phyloP scores from a whole-genome alignment of 2,113 vertebrate genomes.

The Bufo gargarizans region DNA sequence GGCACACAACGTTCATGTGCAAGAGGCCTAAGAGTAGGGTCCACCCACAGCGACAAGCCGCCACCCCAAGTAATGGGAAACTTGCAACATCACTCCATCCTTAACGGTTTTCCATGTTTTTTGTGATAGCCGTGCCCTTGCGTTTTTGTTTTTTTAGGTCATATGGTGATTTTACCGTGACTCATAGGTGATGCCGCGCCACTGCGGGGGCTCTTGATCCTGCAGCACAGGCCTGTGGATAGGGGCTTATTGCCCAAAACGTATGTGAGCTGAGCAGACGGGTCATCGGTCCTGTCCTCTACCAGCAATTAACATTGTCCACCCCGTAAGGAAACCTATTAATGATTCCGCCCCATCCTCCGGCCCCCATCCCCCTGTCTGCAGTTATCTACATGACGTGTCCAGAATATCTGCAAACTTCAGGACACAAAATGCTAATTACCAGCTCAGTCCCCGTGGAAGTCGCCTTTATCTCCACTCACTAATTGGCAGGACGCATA shows the following conservation, averaged over 20 bases:
- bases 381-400: constrained; percentile 14
- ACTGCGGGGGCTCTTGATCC: background rate
- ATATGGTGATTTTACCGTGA: no score
- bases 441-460: constrained; percentile 3
- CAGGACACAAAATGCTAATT: constrained; percentile 44
- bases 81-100: no score
- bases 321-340: background rate
- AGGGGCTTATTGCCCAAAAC: background rate
- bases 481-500: constrained; percentile 28
- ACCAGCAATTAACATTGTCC: constrained; percentile 5
- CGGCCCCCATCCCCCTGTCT: background rate
- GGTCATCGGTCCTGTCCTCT: constrained; percentile 27
- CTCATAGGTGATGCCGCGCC: no score
- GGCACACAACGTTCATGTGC: no score
- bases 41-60: no score
- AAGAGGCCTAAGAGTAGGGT: no score
- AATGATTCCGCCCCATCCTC: background rate
- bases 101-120: no score
- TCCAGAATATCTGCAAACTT: constrained; percentile 40
- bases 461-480: background rate
- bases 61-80: no score
- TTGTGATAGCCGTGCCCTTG: no score
- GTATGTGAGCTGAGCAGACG: background rate
- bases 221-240: background rate
- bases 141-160: no score